Evolutionary conservation across 1,140 invertebrate species (phyloP), one percentile per base, ranked within the genome.

Genomic region (Stenopsyche tienmushanensis): DNA sequence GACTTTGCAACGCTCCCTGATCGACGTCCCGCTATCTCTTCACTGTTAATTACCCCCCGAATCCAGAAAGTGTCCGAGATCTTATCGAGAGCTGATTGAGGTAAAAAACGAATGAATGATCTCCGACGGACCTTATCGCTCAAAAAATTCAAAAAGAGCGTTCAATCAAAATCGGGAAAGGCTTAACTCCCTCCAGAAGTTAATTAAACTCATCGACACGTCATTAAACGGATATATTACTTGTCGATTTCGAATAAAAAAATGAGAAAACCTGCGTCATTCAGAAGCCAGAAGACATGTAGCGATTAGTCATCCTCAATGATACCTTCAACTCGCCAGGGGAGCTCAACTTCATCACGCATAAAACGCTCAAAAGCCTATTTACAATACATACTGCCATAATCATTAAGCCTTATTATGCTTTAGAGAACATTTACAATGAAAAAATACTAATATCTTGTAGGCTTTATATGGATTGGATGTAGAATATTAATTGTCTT

Each of bases 241-340:
- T 29, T 42, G 57, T 47, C 57, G 57, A 47, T 5, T 47, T 18
- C 15, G 53, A 39, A 26, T 20, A 18, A 47, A 65, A 65, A 64
- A 62, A 50, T 20, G 54, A 44, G 54, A 58, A 65, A 47, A 64
- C 49, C 52, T 18, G 62, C 63, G 53, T 58, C 64, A 67, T 67
- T 67, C 66, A 59, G 62, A 57, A 67, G 57, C 62, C 49, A 59
- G 44, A 52, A 59, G 66, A 64, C 66, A 68, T 64, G 66, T 55
- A 65, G 57, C 66, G 62, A 68, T 68, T 68, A 65, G 66, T 68
- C 62, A 68, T 59, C 62, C 55, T 68, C 66, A 60, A 62, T 64
- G 49, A 65, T 54, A 62, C 47, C 21, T 18, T 29, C 8, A 8
- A 15, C 15, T n/a, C 17, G 18, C 20, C 62, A 53, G 49, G 29